phyloP scores from a whole-genome alignment of 1,140 invertebrate genomes.

The Pseudomyrmex sp. region DNA sequence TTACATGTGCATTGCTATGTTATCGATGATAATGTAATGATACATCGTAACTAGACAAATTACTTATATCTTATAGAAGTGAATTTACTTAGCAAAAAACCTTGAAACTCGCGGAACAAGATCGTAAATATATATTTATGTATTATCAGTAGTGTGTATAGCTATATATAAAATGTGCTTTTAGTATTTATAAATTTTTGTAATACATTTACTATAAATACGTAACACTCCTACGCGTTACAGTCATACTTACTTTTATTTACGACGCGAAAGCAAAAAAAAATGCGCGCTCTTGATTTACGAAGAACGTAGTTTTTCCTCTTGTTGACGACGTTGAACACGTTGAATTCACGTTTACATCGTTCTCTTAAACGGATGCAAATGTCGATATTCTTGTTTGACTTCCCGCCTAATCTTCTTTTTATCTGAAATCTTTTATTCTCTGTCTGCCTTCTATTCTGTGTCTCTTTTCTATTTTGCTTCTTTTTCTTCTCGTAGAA shows the following conservation, averaged over 20 bases:
- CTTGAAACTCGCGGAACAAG: too few species aligned
- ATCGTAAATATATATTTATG: too few species aligned
- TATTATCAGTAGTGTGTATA: too few species aligned
- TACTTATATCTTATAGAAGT: too few species aligned
- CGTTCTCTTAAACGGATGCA: not conserved
- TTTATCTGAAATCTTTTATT: constrained; percentile 2
- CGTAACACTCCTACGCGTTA: not conserved
- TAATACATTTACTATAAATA: not conserved
- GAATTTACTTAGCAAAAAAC: too few species aligned
- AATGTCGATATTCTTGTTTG: not conserved
- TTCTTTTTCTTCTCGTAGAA: not conserved
- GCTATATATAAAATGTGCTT: too few species aligned
- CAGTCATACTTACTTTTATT: constrained; percentile 27
- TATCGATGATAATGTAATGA: not conserved
- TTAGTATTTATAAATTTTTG: not conserved
- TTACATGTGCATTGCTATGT: not conserved
- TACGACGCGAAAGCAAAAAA: not conserved
- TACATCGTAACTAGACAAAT: not conserved
- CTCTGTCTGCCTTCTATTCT: constrained; percentile 12
- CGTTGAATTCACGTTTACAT: constrained; percentile 15
- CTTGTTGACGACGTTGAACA: not conserved
- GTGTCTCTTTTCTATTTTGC: not conserved
- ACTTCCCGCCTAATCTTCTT: not conserved
- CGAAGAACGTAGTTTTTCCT: not conserved
- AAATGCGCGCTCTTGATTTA: not conserved